These are phyloP conservation scores for Pelvicachromis taeniatus DNA, from an alignment of 2,113 vertebrate species.

Conservation along the genomic window DNA sequence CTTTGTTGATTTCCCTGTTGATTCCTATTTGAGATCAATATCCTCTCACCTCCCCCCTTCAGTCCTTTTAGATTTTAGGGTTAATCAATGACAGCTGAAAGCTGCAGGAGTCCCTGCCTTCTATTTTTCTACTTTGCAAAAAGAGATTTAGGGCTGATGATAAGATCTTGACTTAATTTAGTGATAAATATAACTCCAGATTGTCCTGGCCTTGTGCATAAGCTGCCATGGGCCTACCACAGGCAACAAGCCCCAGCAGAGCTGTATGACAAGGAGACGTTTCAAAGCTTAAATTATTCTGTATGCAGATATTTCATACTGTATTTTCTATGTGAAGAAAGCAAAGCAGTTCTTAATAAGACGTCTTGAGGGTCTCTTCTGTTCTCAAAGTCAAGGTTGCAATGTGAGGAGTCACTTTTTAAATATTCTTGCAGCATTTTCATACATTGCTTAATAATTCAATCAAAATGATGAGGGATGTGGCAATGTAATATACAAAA, in stretches of 20 bases:
- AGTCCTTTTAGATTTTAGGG: conserved; percentile 7
- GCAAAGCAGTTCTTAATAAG: neutral
- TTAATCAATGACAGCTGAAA: conserved; percentile 30
- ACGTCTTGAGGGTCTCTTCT: neutral
- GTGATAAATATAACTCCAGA: conserved; percentile 7
- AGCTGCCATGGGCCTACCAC: neutral
- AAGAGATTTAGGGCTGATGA: conserved; percentile 36
- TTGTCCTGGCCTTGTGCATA: conserved; percentile 1
- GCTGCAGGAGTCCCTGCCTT: neutral
- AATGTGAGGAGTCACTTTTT: conserved; percentile 13
- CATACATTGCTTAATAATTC: conserved; percentile 33
- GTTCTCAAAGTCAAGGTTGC: conserved; percentile 7
- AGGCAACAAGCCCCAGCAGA: neutral
- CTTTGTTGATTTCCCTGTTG: conserved; percentile 33
- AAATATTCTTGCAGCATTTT: conserved; percentile 22
- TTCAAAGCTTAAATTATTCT: neutral
- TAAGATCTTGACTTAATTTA: conserved; percentile 48
- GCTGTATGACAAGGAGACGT: neutral
- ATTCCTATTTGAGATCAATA: conserved; percentile 38
- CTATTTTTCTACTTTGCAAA: conserved; percentile 41
- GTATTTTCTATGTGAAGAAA: conserved; percentile 12
- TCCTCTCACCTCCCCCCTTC: conserved; percentile 15
- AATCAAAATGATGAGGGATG: conserved; percentile 10
- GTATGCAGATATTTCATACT: conserved; percentile 1
- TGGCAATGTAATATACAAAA: conserved; percentile 44